Percentiles rank a stretch among this genome's conserved stretches.
phyloP scores from a whole-genome alignment of 2,888 invertebrate genomes.

The Axea sp. region DNA sequence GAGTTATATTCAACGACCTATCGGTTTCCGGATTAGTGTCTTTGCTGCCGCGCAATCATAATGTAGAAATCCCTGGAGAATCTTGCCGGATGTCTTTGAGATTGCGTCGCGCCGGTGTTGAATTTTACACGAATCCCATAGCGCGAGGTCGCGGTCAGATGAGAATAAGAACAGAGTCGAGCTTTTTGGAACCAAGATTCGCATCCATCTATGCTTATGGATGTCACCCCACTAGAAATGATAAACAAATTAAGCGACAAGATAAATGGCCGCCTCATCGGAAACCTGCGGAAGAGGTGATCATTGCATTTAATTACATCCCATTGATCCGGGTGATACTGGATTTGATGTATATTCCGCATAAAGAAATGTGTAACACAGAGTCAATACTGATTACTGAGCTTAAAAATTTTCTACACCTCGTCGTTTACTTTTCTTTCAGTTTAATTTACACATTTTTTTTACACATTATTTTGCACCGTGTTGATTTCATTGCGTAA shows the following conservation, averaged over 20 bases:
- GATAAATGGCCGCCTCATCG: slow-evolving; percentile 70
- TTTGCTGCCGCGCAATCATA: slow-evolving; percentile 76
- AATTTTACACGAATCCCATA: slow-evolving; percentile 85
- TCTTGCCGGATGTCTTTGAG: slow-evolving; percentile 89
- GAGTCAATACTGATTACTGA: no score
- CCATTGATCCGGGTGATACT: no score
- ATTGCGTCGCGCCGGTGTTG: slow-evolving; percentile 88
- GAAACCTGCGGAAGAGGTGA: slow-evolving; percentile 60
- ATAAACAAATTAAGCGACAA: slow-evolving; percentile 74
- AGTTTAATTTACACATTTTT: no score
- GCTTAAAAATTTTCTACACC: no score
- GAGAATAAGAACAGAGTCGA: slow-evolving; percentile 89
- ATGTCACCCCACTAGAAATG: slow-evolving; percentile 81
- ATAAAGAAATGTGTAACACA: no score
- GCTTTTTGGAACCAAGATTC: slow-evolving; percentile 91
- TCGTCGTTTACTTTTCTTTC: no score
- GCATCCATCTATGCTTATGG: slow-evolving; percentile 92
- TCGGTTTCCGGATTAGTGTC: slow-evolving; percentile 89
- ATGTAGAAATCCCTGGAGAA: slow-evolving; percentile 76
- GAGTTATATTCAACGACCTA: slow-evolving; percentile 88
- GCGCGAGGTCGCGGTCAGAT: slow-evolving; percentile 85
- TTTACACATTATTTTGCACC: no score
- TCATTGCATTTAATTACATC: no score
- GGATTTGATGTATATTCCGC: no score
- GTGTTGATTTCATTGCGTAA: no score